These are phyloP conservation scores for Dioctria rufipes DNA, from an alignment of 2,888 invertebrate species.

Conservation along the genomic window DNA sequence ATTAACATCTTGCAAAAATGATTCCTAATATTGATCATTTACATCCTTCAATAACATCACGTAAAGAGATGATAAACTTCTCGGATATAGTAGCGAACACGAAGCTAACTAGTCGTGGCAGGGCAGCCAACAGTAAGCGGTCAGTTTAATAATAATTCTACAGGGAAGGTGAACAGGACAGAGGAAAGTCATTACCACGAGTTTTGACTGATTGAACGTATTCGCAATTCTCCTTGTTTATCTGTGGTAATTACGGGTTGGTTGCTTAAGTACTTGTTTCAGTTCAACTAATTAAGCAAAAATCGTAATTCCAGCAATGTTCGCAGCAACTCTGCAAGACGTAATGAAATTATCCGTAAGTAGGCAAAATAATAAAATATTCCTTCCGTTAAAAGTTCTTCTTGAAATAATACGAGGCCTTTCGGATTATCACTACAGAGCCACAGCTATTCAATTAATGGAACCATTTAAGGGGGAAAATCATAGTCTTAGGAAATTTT, in stretches of 20 bases:
- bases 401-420: too few species aligned
- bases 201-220: slow-evolving; percentile 41
- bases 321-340: slow-evolving; percentile 8
- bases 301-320: slow-evolving; percentile 40
- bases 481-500: too few species aligned
- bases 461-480: too few species aligned
- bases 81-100: too few species aligned
- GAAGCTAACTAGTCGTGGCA: background rate
- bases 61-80: too few species aligned
- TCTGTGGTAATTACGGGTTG: slow-evolving; percentile 42
- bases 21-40: background rate
- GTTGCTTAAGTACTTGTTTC: slow-evolving; percentile 52
- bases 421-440: too few species aligned
- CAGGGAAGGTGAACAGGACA: slow-evolving; percentile 12
- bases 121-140: background rate
- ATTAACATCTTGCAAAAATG: background rate
- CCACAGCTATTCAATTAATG: too few species aligned
- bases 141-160: background rate
- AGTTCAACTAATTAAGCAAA: slow-evolving; percentile 50
- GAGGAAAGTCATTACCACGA: slow-evolving; percentile 43
- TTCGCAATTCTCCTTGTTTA: slow-evolving; percentile 1
- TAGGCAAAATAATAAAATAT: slow-evolving; percentile 8
- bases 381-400: too few species aligned
- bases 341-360: slow-evolving; percentile 39
- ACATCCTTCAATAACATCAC: background rate